Evolutionary conservation across 1,140 invertebrate genomes (phyloP).

Genomic region (Drosophila sulfurigaster): DNA sequence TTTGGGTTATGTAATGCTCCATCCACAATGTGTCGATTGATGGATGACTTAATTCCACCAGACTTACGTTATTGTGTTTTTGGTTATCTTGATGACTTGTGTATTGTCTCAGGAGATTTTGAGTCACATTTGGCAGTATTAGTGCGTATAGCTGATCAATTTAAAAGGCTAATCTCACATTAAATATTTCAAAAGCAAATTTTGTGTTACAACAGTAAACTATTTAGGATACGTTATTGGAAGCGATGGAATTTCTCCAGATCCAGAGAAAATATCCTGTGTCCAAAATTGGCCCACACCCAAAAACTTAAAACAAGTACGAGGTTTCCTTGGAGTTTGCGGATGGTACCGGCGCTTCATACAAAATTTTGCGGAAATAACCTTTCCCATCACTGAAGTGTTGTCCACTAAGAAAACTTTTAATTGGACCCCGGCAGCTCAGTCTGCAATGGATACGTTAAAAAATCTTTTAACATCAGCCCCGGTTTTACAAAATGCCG

Average conservation of each 20-base stretch:
- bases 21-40: no score
- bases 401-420: not conserved
- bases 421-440: constrained; percentile 2
- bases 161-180: no score
- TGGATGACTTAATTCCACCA: no score
- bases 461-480: constrained; percentile 3
- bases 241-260: constrained; percentile 24
- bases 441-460: constrained; percentile 4
- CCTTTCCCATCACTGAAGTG: constrained; percentile 8
- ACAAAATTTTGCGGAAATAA: constrained; percentile 62
- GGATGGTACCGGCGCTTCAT: constrained; percentile 82
- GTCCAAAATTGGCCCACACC: constrained; percentile 37
- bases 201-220: not conserved
- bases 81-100: no score
- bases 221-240: constrained; percentile 52
- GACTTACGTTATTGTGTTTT: no score
- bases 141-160: no score
- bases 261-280: constrained; percentile 33
- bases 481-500: constrained; percentile 13
- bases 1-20: no score
- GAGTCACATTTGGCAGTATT: no score
- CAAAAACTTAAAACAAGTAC: constrained; percentile 40
- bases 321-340: no score
- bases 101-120: no score
- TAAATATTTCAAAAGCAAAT: no score